phyloP scores from a whole-genome alignment of 1,140 invertebrate species.

The Drosophila fuyamai region DNA sequence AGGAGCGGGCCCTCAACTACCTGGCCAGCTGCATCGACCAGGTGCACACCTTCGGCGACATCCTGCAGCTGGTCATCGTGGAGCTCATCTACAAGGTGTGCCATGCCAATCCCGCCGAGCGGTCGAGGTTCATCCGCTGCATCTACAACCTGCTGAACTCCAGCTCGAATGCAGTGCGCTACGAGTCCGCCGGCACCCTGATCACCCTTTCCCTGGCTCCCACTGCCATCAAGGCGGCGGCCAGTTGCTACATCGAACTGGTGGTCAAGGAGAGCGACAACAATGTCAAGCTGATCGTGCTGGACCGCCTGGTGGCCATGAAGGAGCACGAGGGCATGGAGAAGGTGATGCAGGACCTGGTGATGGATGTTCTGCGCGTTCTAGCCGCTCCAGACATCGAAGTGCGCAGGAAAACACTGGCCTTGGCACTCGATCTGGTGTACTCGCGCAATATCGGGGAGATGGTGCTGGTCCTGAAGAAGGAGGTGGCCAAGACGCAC shows the following conservation, averaged over 20 bases:
- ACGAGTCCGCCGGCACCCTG: constrained; percentile 99
- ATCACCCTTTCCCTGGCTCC: constrained; percentile 98
- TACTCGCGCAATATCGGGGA: constrained; percentile 97
- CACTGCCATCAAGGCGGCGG: constrained; percentile 98
- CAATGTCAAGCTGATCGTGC: constrained; percentile 99
- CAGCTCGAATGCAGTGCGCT: constrained; percentile 97
- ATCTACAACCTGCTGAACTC: constrained; percentile 99
- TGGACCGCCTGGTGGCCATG: constrained; percentile 96
- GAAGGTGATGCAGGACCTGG: constrained; percentile 97
- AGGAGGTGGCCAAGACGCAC: constrained; percentile 96
- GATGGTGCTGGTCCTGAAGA: constrained; percentile 97
- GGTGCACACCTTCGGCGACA: constrained; percentile 98
- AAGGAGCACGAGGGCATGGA: constrained; percentile 95
- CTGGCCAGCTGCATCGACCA: constrained; percentile 97
- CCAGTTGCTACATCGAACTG: constrained; percentile 98
- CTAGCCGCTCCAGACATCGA: constrained; percentile 97
- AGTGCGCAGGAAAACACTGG: constrained; percentile 95
- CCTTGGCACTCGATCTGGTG: constrained; percentile 95
- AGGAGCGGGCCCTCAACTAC: constrained; percentile 96
- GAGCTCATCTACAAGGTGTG: constrained; percentile 99
- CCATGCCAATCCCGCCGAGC: constrained; percentile 97
- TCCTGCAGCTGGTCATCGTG: constrained; percentile 98
- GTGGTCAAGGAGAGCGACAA: constrained; percentile 99
- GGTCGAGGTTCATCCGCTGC: constrained; percentile 98
- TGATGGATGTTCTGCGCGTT: constrained; percentile 99